Base-by-base conservation (phyloP, 2,888 invertebrate genomes). In the Drosophila monieri region DNA sequence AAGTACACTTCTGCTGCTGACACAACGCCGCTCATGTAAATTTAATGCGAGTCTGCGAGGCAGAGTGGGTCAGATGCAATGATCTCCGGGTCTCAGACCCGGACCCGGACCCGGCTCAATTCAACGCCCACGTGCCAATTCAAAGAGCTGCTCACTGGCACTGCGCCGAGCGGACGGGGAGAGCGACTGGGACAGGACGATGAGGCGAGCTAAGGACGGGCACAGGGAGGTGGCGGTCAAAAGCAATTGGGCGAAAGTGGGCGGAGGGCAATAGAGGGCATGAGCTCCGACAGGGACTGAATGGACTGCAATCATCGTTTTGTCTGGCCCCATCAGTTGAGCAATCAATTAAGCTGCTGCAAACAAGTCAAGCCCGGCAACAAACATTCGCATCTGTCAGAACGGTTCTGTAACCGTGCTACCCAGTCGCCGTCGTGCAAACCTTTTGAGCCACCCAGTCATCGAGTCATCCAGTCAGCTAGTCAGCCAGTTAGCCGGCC, bases 271-370 rank as follows among this genome's bases (percentile, higher is more conserved):
- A 14, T 35, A 35, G 35, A 32, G 35, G 35, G n/a, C n/a, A n/a
- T n/a, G n/a, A 6, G n/a, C n/a, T n/a, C 6, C 4, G 39, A n/a
- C 39, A 15, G 15, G 49, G 14, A 18, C 23, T 47, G 27, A 49
- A 51, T 27, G 43, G 53, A 65, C 60, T 65, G 62, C 77, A 75
- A 83, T 77, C 83, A 65, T 49, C 69, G 69, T 59, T 68, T 71
- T 62, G 67, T 69, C 74, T 51, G 56, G 70, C 68, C 57, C 70
- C 79, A 75, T 74, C 73, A 73, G 72, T 65, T 59, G 66, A 46
- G 64, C 77, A 81, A 78, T 85, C 77, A 78, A 85, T 81, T 81
- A 55, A 68, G 73, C 47, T 72, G 76, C 74, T 65, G 62, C 69
- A 68, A 71, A 77, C 74, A 68, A 67, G 65, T 65, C 67, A 70